Evolutionary conservation across 2,888 invertebrate species (phyloP), one percentile per base, ranked within the genome.

Genomic region (Formica aserva): DNA sequence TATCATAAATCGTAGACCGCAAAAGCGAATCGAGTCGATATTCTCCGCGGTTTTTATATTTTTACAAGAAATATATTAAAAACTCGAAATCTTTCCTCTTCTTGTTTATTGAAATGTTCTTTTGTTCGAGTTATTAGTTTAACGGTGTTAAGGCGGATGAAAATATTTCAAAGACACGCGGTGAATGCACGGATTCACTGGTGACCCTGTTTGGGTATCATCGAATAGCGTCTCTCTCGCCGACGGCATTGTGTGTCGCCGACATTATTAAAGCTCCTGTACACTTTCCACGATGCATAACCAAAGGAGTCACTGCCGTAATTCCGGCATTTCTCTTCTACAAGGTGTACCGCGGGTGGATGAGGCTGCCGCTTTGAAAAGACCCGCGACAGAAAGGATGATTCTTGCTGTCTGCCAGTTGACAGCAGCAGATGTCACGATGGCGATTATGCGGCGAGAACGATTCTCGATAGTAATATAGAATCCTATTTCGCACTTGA

Each of bases 181-280:
- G 11, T 82, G 18, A 35, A 57, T 71, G 74, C 81, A 63, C 63
- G 81, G 71, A 82, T 88, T 82, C 76, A 78, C 65, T 26, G 63
- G 45, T 52, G 78, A 80, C 63, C 78, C 48, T 82, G 57, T 82
- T 80, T 78, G n/a, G 29, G 45, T n/a, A 4, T 15, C 57, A 60
- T 9, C 38, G 35, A 57, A 83, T 78, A 55, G 35, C 26, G 35
- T 71, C 65, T 71, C 18, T 67, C 60, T 67, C 62, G 72, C 52
- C 63, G 62, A 60, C 57, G 41, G 65, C 77, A 83, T 82, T 81
- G 52, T 76, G 65, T 62, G 57, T 38, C 45, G 41, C 26, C 76
- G 71, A 82, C 81, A 81, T 87, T 87, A 87, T 85, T 86, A 83
- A 87, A 83, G 67, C 71, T 63, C 18, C 32, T 71, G 77, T 22